Evolutionary conservation across 2,888 invertebrate genomes (phyloP), one percentile per base, ranked within the genome.

Genomic region (Caenorhabditis drosophilae): DNA sequence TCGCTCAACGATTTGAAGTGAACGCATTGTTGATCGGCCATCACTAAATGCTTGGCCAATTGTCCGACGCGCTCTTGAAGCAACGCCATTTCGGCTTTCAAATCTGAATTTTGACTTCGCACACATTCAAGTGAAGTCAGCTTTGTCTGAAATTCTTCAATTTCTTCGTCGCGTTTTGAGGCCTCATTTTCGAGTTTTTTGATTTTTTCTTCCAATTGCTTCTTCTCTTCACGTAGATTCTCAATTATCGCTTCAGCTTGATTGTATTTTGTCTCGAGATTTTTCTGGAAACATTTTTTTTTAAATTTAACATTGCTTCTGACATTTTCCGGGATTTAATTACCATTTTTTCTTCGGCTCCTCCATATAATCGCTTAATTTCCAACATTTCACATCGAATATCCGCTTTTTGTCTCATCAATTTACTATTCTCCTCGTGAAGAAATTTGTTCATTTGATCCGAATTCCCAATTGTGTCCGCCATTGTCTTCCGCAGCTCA

Each of bases 401-500:
- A 26, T 63, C 63, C 16, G 63, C 63, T 27, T 63, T 63, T 45
- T 63, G 63, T 16, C 34, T 57, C 1, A 54, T 58, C 7, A 63
- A 15, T 52, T 58, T 36, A 15, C 20, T 18, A 36, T 31, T 42
- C 34, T 51, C 45, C 3, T 45, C 45, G 15, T 42, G 49, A 26
- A 71, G 44, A 44, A 58, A 67, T 16, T 49, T 59, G 35, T 49
- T 55, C 6, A 68, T 54, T 27, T 52, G 40, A 12, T 70, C 66
- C 26, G 58, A 47, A 34, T 56, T 54, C 11, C 70, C 70, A 46
- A 60, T 58, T 16, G 50, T 25, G 9, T 26, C 57, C 4, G 38
- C 31, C 51, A 73, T 48, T 26, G 48, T 92, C 49, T 88, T 87
- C 62, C 89, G 88, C 64, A 94, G 86, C 66, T 87, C 88, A 61